These are phyloP conservation scores for Thamnophis sirtalis DNA, from an alignment of 2,113 vertebrate species.

Conservation along the genomic window DNA sequence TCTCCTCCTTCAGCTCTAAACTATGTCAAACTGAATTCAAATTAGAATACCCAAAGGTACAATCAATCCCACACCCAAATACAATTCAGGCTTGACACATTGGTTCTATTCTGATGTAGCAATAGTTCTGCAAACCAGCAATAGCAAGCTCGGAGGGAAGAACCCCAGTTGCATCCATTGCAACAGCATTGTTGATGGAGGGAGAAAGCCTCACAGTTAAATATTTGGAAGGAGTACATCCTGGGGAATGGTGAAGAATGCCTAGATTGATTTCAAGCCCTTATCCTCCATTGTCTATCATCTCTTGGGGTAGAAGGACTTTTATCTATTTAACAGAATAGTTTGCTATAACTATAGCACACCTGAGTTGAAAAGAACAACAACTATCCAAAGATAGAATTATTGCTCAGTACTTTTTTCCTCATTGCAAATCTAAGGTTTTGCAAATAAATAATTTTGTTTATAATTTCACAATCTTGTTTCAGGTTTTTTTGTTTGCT, in stretches of 20 bases:
- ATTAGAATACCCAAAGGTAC: too few species aligned
- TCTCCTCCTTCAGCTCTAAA: too few species aligned
- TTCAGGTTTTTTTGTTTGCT: neutral
- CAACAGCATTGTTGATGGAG: neutral
- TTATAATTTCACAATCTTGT: neutral
- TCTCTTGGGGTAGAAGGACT: neutral
- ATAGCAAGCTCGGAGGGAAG: neutral
- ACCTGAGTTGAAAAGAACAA: neutral
- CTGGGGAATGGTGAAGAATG: neutral
- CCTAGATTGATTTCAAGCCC: neutral
- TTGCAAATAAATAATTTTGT: neutral
- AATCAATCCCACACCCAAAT: too few species aligned
- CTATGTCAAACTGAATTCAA: too few species aligned
- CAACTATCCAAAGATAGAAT: neutral
- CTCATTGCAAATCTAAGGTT: neutral
- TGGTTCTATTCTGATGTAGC: neutral
- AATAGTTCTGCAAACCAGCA: neutral
- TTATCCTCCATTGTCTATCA: neutral
- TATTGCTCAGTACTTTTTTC: neutral
- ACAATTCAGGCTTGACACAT: too few species aligned
- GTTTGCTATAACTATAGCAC: neutral
- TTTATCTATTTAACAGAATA: neutral
- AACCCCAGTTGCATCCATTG: neutral
- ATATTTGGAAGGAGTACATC: neutral
- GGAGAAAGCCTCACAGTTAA: neutral